phyloP scores from a whole-genome alignment of 1,140 invertebrate species.

The Drosophila virilis region DNA sequence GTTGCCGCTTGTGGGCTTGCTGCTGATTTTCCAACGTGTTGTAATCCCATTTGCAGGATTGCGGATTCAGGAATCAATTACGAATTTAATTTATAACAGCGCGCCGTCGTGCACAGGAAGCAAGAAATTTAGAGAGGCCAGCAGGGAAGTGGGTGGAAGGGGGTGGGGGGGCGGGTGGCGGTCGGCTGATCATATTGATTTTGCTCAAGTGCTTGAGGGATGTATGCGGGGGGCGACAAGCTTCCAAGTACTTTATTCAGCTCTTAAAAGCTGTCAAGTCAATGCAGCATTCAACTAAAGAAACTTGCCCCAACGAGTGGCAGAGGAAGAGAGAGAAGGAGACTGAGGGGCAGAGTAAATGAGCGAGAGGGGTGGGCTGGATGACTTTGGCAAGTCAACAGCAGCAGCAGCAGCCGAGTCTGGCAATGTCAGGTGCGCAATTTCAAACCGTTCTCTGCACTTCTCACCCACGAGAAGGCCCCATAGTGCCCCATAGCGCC shows the following conservation, averaged over 20 bases:
- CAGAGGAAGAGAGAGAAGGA: neutral
- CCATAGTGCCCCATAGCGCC: too few relatives aligned
- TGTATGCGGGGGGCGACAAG: neutral
- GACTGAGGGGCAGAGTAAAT: neutral
- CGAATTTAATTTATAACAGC: conserved; percentile 79
- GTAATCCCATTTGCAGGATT: conserved; percentile 82
- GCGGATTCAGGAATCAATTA: conserved; percentile 82
- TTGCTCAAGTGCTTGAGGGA: conserved; percentile 44
- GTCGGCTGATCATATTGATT: conserved; percentile 54
- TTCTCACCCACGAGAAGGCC: too few relatives aligned
- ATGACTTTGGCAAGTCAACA: neutral
- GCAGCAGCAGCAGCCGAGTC: conserved; percentile 7
- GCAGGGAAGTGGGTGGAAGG: neutral
- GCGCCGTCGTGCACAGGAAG: conserved; percentile 53
- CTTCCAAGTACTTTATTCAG: conserved; percentile 60
- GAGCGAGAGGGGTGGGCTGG: neutral
- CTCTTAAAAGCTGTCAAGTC: conserved; percentile 70
- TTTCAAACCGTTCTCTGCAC: too few relatives aligned
- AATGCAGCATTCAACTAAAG: conserved; percentile 49
- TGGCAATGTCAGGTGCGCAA: conserved; percentile 45
- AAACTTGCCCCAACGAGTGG: conserved; percentile 3
- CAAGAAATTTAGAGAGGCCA: conserved; percentile 48
- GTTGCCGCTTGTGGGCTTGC: conserved; percentile 3
- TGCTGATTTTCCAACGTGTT: conserved; percentile 76
- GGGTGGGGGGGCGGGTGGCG: neutral